A percentile compares a stretch with the other conserved stretches of the same genome.
These are phyloP conservation scores for Chrysaora quinquecirrha DNA, from an alignment of 30 jellyfish, hydroid and myxozoan species.

Conservation along the genomic window DNA sequence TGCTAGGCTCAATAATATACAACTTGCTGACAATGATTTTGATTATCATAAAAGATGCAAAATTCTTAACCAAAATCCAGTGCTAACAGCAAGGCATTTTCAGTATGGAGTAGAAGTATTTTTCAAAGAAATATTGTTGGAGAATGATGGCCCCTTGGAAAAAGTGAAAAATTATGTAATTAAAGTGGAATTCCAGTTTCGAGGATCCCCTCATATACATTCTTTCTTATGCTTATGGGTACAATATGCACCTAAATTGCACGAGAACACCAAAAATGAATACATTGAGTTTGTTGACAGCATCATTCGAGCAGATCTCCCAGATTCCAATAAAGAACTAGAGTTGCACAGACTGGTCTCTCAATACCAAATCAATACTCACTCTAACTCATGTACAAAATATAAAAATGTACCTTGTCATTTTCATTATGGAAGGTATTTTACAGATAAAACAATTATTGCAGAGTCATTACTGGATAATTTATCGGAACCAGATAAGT, in stretches of 20 bases:
- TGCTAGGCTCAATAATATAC: background rate
- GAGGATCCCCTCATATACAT: conserved; percentile 1
- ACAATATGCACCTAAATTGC: background rate
- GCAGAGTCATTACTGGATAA: background rate
- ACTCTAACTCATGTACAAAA: conserved; percentile 32
- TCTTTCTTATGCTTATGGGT: background rate
- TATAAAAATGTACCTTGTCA: conserved; percentile 23
- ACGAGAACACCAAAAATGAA: background rate
- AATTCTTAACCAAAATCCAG: conserved; percentile 44
- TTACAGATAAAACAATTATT: background rate
- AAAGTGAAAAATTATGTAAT: conserved; percentile 11
- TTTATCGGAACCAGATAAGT: background rate
- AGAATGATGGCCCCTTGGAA: conserved; percentile 16
- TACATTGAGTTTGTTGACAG: background rate
- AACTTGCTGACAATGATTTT: conserved; percentile 3
- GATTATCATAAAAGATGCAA: conserved; percentile 19
- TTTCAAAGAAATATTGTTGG: conserved; percentile 32
- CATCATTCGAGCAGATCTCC: conserved; percentile 3
- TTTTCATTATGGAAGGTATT: background rate
- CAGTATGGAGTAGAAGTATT: conserved; percentile 35
- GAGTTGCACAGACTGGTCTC: background rate
- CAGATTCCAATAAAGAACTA: background rate
- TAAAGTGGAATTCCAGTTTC: conserved; percentile 10
- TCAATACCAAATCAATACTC: conserved; percentile 25
- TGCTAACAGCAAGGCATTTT: conserved; percentile 47